Evolutionary conservation across 1,140 invertebrate species (phyloP), one percentile per base, ranked within the genome.

Genomic region (Drosophila tristis): DNA sequence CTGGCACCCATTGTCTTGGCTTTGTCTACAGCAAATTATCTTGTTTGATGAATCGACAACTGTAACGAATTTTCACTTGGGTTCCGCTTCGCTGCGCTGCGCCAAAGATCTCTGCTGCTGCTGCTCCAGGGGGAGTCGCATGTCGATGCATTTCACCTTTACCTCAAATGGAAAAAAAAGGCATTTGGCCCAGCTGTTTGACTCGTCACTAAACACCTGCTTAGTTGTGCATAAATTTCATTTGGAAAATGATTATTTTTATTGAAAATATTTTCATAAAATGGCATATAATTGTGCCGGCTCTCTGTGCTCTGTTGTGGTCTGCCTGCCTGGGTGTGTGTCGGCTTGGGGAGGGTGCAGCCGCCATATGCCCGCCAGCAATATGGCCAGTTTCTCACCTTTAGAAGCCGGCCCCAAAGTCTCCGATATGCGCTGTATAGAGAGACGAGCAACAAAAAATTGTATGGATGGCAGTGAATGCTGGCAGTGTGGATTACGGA

Each of bases 1-100:
- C 20, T 20, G 20, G 68, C 68, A 54, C 51, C 15, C 64, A 58
- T 76, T 68, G 58, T 68, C 76, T 54, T 55, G 42, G 48, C 43
- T 29, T 25, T 39, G 26, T 50, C 8, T 43, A 43, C 39, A 53
- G 42, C 29, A 63, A 89, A 89, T 90, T 89, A 90, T 90, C 84
- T 89, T 90, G 84, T 89, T 89, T 84, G 84, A 81, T 85, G 79
- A 90, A 89, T 74, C 76, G 84, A 89, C 84, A 89, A 84, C 84
- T 89, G 84, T 84, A 90, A 78, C 84, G 84, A 87, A 89, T 89
- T 68, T 77, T 26, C 80, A 70, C 67, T 45, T 42, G 35, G 35
- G 4, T 0, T 11, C 0, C 31, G 2, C 31, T 35, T 9, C 9
- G 31, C 9, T 11, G 0, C 31, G 2, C 31, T 35, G 31, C 9